Conservation (phyloP, 2,113 vertebrate genomes). For the Pimephales promelas region DNA sequence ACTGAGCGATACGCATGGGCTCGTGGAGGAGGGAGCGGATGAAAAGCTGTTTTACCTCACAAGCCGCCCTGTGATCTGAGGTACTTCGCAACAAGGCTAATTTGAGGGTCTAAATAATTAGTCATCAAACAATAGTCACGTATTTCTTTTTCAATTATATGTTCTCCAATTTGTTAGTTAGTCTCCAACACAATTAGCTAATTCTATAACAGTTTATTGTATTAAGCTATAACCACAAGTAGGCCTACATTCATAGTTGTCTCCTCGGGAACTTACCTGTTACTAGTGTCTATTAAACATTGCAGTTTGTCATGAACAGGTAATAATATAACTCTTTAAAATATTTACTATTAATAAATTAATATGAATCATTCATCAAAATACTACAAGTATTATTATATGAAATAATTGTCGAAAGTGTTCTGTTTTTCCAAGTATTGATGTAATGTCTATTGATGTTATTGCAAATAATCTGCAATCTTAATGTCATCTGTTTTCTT, state of each 20-base stretch:
- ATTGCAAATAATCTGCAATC: background rate
- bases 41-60: constrained; percentile 23
- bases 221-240: too few relatives aligned
- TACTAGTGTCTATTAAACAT: too few relatives aligned
- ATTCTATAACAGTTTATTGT: background rate
- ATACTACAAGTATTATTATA: background rate
- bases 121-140: background rate
- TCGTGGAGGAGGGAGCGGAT: background rate
- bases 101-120: background rate
- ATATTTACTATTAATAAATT: too few relatives aligned
- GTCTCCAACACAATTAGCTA: background rate
- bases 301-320: too few relatives aligned
- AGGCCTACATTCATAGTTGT: too few relatives aligned
- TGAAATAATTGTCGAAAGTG: background rate
- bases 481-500: background rate
- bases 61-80: constrained; percentile 12
- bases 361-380: background rate
- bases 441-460: background rate
- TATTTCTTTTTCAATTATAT: background rate
- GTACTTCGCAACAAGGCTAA: constrained; percentile 16
- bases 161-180: background rate
- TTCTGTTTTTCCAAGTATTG: background rate
- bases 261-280: too few relatives aligned
- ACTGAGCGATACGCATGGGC: background rate
- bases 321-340: too few relatives aligned